Evolutionary conservation across 2,113 vertebrate species (phyloP).

Genomic region (Phaethornis superciliosus): DNA sequence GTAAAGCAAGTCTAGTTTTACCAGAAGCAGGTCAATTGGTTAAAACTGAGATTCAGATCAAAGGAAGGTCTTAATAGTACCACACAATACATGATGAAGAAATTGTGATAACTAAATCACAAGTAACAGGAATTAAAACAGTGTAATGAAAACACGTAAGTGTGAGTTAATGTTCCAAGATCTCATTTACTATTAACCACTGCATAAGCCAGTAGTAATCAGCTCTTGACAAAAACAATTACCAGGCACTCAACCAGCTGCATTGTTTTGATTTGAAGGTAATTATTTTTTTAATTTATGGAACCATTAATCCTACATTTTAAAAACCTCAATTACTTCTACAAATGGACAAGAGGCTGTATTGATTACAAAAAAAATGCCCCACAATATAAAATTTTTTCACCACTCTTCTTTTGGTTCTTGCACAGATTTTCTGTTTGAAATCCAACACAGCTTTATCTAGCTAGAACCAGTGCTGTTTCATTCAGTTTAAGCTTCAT

Average conservation of each 20-base stretch:
- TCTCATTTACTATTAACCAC: conserved; percentile 43
- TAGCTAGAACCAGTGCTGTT: background rate
- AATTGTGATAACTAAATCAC: background rate
- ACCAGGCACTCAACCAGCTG: conserved; percentile 5
- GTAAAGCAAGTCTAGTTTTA: background rate
- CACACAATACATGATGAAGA: background rate
- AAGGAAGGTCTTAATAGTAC: background rate
- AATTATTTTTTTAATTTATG: conserved; percentile 37
- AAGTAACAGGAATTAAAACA: conserved; percentile 41
- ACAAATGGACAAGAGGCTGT: background rate
- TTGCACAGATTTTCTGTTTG: background rate
- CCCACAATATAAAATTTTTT: background rate
- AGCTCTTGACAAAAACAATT: conserved; percentile 52
- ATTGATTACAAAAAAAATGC: background rate
- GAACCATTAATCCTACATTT: conserved; percentile 40
- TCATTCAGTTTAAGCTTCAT: background rate
- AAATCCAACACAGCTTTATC: background rate
- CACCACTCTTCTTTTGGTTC: background rate
- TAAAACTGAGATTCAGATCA: conserved; percentile 1
- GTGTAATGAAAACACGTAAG: conserved; percentile 13
- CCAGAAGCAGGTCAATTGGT: background rate
- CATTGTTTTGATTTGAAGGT: conserved; percentile 30
- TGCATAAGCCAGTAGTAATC: conserved; percentile 56
- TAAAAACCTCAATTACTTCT: conserved; percentile 18
- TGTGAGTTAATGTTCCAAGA: background rate